A percentile compares a stretch with the other conserved stretches of the same genome.
These are phyloP conservation scores for Charaxes varanes DNA, from an alignment of 1,140 invertebrate species.

Conservation along the genomic window DNA sequence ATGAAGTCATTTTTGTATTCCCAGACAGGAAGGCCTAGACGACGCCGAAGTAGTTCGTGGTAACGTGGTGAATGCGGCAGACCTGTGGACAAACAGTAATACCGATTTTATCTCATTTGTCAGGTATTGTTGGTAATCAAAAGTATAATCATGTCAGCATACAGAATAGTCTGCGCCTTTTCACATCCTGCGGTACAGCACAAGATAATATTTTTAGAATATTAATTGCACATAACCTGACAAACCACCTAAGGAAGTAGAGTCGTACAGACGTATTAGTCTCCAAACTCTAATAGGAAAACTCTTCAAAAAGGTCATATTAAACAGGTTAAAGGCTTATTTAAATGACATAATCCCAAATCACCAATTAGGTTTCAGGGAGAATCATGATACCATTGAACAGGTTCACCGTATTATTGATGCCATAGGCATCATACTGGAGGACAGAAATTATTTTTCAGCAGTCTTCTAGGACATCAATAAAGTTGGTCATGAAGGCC, in stretches of 20 bases:
- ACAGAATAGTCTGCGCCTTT: no score
- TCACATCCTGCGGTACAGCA: no score
- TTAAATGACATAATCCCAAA: not conserved
- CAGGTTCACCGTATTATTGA: not conserved
- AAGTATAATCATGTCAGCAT: no score
- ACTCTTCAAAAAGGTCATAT: no score
- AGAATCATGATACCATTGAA: not conserved
- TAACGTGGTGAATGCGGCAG: slow-evolving; percentile 88
- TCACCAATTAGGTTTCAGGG: not conserved
- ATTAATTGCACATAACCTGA: no score
- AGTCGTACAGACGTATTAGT: no score
- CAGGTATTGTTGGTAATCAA: no score
- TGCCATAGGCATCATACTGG: not conserved
- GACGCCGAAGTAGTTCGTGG: slow-evolving; percentile 89
- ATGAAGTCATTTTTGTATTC: slow-evolving; percentile 98
- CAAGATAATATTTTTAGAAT: no score
- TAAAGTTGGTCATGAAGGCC: not conserved
- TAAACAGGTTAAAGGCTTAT: no score
- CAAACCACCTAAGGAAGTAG: no score
- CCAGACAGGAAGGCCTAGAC: slow-evolving; percentile 96
- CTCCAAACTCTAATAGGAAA: no score
- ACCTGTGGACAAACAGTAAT: slow-evolving; percentile 53
- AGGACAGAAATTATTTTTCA: not conserved
- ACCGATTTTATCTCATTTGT: no score
- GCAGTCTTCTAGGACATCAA: not conserved